These are phyloP conservation scores for Gandaritis pyraliata DNA, from an alignment of 2,888 invertebrate genomes.

Conservation along the genomic window DNA sequence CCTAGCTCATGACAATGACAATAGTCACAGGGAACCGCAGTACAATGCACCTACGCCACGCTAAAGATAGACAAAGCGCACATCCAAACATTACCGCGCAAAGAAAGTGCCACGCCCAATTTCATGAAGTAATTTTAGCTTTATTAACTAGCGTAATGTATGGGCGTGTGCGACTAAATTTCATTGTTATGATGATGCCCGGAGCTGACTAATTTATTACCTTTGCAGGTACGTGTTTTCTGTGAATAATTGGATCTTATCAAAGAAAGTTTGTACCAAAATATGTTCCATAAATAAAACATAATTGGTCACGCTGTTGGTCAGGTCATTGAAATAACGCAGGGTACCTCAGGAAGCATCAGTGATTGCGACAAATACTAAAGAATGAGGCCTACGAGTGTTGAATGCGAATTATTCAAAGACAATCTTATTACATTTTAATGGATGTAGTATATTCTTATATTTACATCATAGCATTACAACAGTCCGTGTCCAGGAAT, in stretches of 20 bases:
- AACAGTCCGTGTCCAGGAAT: no score
- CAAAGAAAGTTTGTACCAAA: background rate
- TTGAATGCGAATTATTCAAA: no score
- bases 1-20: constrained; percentile 10
- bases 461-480: no score
- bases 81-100: constrained; percentile 9
- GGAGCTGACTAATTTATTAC: constrained; percentile 14
- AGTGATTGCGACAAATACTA: no score
- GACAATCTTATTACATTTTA: no score
- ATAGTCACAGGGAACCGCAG: constrained; percentile 3
- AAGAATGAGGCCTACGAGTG: no score
- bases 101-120: constrained; percentile 35
- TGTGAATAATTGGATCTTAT: background rate
- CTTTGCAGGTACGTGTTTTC: no score
- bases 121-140: constrained; percentile 29
- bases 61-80: constrained; percentile 10
- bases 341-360: no score
- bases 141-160: constrained; percentile 26
- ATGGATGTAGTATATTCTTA: no score
- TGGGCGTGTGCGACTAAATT: constrained; percentile 26
- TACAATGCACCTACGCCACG: constrained; percentile 10
- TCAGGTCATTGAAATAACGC: no score
- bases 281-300: no score
- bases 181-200: constrained; percentile 29
- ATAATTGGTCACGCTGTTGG: no score